Percentiles rank a stretch among this genome's conserved stretches.
phyloP scores from a whole-genome alignment of 1,140 invertebrate genomes.

The Leptonema lineaticorne region DNA sequence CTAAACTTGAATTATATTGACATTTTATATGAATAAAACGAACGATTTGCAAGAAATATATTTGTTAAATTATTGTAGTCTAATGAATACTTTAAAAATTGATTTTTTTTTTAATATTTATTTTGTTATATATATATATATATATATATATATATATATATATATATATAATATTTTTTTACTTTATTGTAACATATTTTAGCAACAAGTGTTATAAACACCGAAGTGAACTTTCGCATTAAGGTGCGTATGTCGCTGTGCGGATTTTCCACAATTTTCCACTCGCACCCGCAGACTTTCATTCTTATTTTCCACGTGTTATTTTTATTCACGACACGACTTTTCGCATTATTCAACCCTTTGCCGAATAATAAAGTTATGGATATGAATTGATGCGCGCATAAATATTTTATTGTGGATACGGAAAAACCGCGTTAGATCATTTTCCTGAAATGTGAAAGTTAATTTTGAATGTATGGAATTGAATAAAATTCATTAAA shows the following conservation, averaged over 20 bases:
- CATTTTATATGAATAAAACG: too few relatives aligned
- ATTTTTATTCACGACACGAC: conserved; percentile 16
- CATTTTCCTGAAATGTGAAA: too few relatives aligned
- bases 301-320: conserved; percentile 3
- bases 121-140: background rate
- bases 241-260: background rate
- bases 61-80: too few relatives aligned
- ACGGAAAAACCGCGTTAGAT: background rate
- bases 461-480: too few relatives aligned
- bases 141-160: background rate
- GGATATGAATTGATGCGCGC: background rate
- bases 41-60: too few relatives aligned
- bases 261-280: background rate
- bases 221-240: background rate
- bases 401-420: conserved; percentile 5
- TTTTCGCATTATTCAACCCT: conserved; percentile 13
- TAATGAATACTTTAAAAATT: too few relatives aligned
- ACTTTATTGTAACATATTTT: too few relatives aligned
- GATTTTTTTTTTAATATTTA: too few relatives aligned
- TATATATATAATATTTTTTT: too few relatives aligned
- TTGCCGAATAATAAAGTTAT: conserved; percentile 13
- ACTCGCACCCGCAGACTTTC: too few relatives aligned
- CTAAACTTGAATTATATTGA: too few relatives aligned
- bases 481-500: too few relatives aligned
- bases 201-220: conserved; percentile 13